Base-by-base conservation (phyloP, 2,797 vertebrate species). In the Notamacropus eugenii region DNA sequence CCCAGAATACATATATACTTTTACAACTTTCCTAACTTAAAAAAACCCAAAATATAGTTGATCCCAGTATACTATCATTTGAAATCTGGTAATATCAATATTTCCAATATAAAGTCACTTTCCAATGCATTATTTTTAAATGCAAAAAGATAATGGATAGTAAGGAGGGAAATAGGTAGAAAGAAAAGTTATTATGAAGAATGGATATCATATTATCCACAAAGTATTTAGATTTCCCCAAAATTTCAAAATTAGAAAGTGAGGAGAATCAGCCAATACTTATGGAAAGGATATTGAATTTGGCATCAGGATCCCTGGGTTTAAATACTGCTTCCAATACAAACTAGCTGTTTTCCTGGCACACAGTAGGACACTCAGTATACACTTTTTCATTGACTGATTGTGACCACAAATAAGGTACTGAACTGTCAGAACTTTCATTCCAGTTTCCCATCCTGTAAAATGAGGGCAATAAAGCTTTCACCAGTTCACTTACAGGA, bases 171-270 rank as follows among this genome's bases (percentile, higher is more conserved):
- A 90, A 50, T 93, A 57, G 67, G 14, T 91, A 91, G 59, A 27
- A 13, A 50, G 91, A 82, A 91, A 54, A 82, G 52, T 58, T 91
- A 62, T 67, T 59, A 91, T 6, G 5, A 95, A 50, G 31, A 55
- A 92, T 91, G 46, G 0, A 55, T 46, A 94, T 90, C 29, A 55
- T 91, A 62, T n/a, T 74, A 55, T 46, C 91, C 0, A 87, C 9
- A 87, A 94, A 93, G 90, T 91, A 93, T 4, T 93, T 62, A 93
- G 22, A 59, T 94, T 93, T 96, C 57, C 90, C 11, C 14, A 29
- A 94, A 95, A 91, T 95, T 55, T 93, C 90, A 93, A 94, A 97
- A 94, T 56, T 57, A 12, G 54, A 57, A 94, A 92, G 93, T 57
- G 55, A 74, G 19, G 29, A 55, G 13, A 55, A 91, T 54, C 5